phyloP scores from a whole-genome alignment of 2,797 vertebrate species.

The Tenualosa ilisha region DNA sequence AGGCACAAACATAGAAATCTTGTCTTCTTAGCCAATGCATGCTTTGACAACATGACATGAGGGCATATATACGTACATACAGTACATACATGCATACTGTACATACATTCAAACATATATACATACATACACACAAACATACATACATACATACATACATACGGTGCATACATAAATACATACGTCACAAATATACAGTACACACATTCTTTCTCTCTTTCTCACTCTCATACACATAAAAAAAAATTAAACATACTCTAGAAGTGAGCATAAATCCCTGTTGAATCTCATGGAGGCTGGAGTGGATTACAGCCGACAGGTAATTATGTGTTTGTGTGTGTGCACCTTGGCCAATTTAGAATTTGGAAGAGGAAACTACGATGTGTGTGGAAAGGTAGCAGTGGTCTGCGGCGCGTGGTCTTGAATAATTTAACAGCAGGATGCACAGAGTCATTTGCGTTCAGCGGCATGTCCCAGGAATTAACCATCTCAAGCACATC shows the following conservation, averaged over 20 bases:
- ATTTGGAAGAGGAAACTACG: slow-evolving; percentile 23
- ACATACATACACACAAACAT: not conserved
- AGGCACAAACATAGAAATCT: not conserved
- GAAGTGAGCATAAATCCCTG: not conserved
- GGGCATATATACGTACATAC: too few relatives aligned
- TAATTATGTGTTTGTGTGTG: not conserved
- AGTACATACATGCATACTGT: not conserved
- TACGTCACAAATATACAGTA: not conserved
- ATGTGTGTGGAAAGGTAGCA: not conserved
- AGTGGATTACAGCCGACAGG: slow-evolving; percentile 9
- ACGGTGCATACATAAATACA: not conserved
- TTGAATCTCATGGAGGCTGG: not conserved
- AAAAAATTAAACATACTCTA: not conserved
- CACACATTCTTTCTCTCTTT: not conserved
- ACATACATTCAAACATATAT: not conserved
- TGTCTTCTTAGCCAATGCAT: not conserved
- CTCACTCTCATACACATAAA: not conserved
- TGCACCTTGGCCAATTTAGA: not conserved
- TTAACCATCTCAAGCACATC: not conserved
- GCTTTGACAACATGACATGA: too few relatives aligned
- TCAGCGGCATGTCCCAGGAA: not conserved
- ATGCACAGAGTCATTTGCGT: not conserved
- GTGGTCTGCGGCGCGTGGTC: not conserved
- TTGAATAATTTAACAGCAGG: slow-evolving; percentile 35
- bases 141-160: not conserved